Conservation (phyloP, 2,113 vertebrate genomes). For the Gnathonemus longibarbis region DNA sequence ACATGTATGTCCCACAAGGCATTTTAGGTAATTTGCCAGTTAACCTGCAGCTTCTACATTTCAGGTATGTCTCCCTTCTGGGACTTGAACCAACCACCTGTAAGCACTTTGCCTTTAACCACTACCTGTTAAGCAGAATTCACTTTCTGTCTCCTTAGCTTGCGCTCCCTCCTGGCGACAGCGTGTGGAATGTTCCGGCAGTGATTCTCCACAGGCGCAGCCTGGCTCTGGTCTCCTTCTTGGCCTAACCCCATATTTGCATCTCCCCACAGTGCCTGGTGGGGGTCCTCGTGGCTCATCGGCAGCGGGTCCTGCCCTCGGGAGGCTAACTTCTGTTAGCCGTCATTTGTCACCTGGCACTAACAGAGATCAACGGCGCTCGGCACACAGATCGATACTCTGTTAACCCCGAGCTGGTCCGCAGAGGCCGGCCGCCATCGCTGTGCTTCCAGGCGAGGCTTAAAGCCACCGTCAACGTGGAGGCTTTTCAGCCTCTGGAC, state of each 20-base stretch:
- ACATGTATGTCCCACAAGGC: neutral
- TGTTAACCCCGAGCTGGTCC: slow-evolving; percentile 89
- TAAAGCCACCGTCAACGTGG: slow-evolving; percentile 64
- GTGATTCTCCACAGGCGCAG: neutral
- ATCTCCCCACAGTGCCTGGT: neutral
- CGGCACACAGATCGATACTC: slow-evolving; percentile 96
- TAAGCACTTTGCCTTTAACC: neutral
- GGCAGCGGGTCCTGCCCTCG: slow-evolving; percentile 64
- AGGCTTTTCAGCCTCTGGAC: slow-evolving; percentile 88
- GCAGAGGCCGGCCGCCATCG: slow-evolving; percentile 63
- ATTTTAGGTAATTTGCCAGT: neutral
- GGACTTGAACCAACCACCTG: neutral
- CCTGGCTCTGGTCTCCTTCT: neutral
- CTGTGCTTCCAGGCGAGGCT: slow-evolving; percentile 68
- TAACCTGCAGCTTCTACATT: neutral
- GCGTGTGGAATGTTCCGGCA: neutral
- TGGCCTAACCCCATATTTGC: neutral
- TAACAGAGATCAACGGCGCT: slow-evolving; percentile 97
- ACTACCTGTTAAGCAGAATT: neutral
- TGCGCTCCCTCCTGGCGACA: neutral
- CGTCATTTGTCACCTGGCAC: slow-evolving; percentile 89
- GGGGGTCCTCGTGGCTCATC: slow-evolving; percentile 11
- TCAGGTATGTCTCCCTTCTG: neutral
- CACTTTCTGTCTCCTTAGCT: neutral
- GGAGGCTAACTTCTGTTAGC: slow-evolving; percentile 81